A percentile compares a stretch with the other conserved stretches of the same genome.
These are phyloP conservation scores for Megastigmus dorsalis DNA, from an alignment of 2,888 invertebrate genomes.

Conservation along the genomic window DNA sequence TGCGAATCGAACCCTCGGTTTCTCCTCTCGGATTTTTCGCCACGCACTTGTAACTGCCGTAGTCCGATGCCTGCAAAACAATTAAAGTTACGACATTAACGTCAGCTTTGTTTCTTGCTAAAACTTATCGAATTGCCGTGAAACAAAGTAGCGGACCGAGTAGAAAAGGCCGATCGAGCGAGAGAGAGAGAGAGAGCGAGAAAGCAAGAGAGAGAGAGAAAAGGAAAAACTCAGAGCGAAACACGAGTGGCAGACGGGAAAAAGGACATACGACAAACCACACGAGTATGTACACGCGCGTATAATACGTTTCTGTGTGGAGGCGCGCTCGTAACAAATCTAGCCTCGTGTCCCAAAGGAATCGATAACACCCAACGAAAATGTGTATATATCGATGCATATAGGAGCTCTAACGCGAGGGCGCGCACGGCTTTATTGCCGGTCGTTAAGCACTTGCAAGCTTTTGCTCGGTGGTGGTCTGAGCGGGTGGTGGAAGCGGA, in stretches of 20 bases:
- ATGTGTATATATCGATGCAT: slow-evolving; percentile 42
- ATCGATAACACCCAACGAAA: slow-evolving; percentile 46
- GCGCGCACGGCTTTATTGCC: slow-evolving; percentile 47
- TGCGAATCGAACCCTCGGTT: slow-evolving; percentile 90
- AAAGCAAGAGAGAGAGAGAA: neutral
- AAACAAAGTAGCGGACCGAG: neutral
- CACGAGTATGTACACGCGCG: neutral
- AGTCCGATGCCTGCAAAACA: slow-evolving; percentile 81
- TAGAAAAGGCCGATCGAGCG: neutral
- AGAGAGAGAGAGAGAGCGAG: neutral
- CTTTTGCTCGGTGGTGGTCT: neutral
- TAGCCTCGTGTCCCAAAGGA: slow-evolving; percentile 29
- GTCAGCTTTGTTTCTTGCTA: neutral
- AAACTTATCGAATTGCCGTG: slow-evolving; percentile 26
- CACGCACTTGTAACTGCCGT: slow-evolving; percentile 91
- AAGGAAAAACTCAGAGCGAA: neutral
- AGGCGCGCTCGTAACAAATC: slow-evolving; percentile 39
- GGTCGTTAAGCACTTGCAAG: slow-evolving; percentile 53
- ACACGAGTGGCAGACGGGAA: neutral
- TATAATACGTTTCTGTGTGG: too few species aligned
- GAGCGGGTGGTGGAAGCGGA: neutral
- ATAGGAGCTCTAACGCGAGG: too few species aligned
- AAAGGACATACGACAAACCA: neutral
- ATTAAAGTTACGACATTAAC: slow-evolving; percentile 43
- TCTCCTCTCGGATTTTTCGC: slow-evolving; percentile 94